Evolutionary conservation across 2,797 vertebrate genomes (phyloP), one percentile per base, ranked within the genome.

Genomic region (Ciconia nigra): DNA sequence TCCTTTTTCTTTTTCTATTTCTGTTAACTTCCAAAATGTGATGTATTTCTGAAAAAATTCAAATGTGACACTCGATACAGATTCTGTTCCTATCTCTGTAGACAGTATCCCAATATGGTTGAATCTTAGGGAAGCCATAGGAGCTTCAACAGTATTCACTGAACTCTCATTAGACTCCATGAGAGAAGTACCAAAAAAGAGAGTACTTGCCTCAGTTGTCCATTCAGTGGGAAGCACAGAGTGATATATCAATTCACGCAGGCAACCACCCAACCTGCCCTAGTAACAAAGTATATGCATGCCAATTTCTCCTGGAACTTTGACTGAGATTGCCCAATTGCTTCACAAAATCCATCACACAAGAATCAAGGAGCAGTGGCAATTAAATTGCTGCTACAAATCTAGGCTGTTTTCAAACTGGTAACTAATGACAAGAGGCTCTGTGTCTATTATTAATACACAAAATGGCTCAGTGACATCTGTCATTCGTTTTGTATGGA

Each of bases 211-310:
- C 33, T 29, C 22, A 58, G 57, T 61, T 81, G 11, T 22, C 19
- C 4, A 3, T 62, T 46, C 33, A 18, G 28, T 51, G 46, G 5
- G 4, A 57, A 57, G 10, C 35, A 12, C 7, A 3, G 11, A 22
- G 16, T 29, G n/a, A 46, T 19, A 3, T 13, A 9, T 41, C 25
- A 39, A 5, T 47, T 83, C 61, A 58, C 2, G 3, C 29, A 70
- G 28, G 24, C 51, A 31, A 3, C 63, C 51, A 31, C 21, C 28
- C 46, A 51, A 7, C 26, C 8, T 0, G 0, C 5, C 15, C 41
- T 49, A 10, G 28, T 21, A 83, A 78, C 2, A 35, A 86, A 49
- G 12, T 13, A 5, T 18, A 20, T 9, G 10, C 42, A 22, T 31
- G 21, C 17, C 17, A 35, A 0, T 78, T 93, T 82, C 28, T 72